These are phyloP conservation scores for Heliconius cydno DNA, from an alignment of 2,888 invertebrate genomes.

Conservation along the genomic window DNA sequence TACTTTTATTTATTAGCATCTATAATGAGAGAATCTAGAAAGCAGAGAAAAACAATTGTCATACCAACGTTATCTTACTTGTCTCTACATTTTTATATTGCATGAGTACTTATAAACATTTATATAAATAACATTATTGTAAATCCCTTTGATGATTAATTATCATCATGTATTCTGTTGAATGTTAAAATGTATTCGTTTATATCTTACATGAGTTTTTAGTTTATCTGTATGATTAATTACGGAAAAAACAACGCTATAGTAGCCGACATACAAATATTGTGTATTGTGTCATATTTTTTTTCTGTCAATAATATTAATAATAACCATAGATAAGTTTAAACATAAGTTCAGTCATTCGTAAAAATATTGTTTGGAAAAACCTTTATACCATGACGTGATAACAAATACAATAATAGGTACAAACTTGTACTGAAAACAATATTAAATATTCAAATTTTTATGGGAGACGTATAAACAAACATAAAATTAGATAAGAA, in stretches of 20 bases:
- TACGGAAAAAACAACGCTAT: background rate
- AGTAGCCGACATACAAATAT: background rate
- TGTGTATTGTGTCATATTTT: background rate
- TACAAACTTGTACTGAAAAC: background rate
- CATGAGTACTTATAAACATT: too few relatives aligned
- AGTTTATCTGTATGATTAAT: background rate
- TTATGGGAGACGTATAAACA: background rate
- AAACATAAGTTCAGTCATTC: background rate
- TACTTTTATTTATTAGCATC: too few relatives aligned
- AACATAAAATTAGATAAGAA: background rate
- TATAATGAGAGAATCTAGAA: too few relatives aligned
- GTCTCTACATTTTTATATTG: too few relatives aligned
- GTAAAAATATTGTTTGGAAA: background rate
- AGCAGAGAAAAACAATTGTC: too few relatives aligned
- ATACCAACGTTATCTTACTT: too few relatives aligned
- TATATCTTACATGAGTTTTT: background rate
- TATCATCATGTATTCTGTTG: background rate
- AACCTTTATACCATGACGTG: background rate
- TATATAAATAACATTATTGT: too few relatives aligned
- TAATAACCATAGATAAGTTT: background rate
- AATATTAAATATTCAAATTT: background rate
- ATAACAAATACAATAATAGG: background rate
- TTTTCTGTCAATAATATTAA: background rate
- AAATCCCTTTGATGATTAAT: background rate
- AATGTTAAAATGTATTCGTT: conserved; percentile 6